phyloP scores from a whole-genome alignment of 2,113 vertebrate genomes.

The Corythornis vintsioides region DNA sequence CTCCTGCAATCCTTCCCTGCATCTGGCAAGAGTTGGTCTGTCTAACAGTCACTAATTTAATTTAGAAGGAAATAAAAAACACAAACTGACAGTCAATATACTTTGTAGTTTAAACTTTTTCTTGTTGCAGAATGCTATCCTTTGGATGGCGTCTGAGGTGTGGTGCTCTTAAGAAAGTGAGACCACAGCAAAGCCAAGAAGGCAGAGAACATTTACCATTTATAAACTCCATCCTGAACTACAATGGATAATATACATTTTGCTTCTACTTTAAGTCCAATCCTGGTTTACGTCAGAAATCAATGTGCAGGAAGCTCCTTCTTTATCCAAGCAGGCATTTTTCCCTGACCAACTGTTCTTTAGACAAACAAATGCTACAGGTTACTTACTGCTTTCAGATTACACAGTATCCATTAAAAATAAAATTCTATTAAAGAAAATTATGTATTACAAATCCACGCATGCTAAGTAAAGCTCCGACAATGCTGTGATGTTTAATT shows the following conservation, averaged over 20 bases:
- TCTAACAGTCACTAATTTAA: not conserved
- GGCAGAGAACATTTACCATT: not conserved
- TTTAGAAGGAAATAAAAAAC: not conserved
- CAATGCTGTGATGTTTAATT: not conserved
- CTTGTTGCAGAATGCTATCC: not conserved
- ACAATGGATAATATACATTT: not conserved
- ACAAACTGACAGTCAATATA: not conserved
- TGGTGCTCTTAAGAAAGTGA: too few relatives aligned
- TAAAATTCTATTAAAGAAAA: not conserved
- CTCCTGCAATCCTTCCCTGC: not conserved
- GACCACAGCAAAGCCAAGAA: not conserved
- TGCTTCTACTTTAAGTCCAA: not conserved
- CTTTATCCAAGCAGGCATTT: not conserved
- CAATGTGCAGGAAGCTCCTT: not conserved
- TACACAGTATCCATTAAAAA: not conserved
- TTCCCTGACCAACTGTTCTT: accelerated
- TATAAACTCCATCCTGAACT: not conserved
- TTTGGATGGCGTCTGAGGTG: too few relatives aligned
- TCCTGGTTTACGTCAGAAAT: not conserved
- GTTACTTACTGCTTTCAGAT: not conserved
- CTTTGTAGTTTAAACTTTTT: not conserved
- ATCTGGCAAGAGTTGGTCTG: not conserved
- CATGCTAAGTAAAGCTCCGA: not conserved
- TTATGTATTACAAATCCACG: not conserved
- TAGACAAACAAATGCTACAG: not conserved